Conservation (phyloP, 2,113 vertebrate species). For the Copsychus sechellarum region DNA sequence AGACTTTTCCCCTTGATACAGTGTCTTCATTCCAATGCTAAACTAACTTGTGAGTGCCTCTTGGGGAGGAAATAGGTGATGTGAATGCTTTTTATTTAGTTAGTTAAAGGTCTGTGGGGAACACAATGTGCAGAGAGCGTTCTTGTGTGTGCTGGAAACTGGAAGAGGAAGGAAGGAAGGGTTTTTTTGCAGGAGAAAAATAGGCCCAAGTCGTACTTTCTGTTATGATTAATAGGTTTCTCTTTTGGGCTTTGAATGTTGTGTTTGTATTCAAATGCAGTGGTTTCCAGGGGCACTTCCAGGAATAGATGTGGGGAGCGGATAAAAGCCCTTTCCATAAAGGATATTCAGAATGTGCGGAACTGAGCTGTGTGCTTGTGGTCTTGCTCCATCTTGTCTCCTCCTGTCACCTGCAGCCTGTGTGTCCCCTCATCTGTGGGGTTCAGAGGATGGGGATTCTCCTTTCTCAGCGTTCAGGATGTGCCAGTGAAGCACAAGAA, state of each 20-base stretch:
- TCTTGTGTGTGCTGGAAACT: background rate
- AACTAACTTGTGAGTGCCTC: background rate
- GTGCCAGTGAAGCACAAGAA: background rate
- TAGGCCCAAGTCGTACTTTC: background rate
- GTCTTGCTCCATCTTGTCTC: background rate
- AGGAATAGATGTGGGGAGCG: constrained; percentile 17
- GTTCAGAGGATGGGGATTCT: background rate
- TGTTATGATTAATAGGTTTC: constrained; percentile 13
- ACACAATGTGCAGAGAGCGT: background rate
- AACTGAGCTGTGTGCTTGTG: background rate
- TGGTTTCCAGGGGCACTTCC: background rate
- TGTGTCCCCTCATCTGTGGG: background rate
- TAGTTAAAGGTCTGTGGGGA: background rate
- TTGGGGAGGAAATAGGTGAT: constrained; percentile 23
- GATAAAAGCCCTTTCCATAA: background rate
- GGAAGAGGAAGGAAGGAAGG: constrained; percentile 8
- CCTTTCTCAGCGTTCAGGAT: background rate
- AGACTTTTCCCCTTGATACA: constrained; percentile 25
- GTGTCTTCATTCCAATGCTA: constrained; percentile 14
- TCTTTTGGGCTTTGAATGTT: constrained; percentile 1
- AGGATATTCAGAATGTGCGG: background rate
- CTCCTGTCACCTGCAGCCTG: background rate
- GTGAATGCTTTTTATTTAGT: background rate
- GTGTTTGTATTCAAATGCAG: constrained; percentile 39
- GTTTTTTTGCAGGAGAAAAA: background rate